Conservation (phyloP, 1,140 invertebrate genomes). For the Araneus ventricosus region DNA sequence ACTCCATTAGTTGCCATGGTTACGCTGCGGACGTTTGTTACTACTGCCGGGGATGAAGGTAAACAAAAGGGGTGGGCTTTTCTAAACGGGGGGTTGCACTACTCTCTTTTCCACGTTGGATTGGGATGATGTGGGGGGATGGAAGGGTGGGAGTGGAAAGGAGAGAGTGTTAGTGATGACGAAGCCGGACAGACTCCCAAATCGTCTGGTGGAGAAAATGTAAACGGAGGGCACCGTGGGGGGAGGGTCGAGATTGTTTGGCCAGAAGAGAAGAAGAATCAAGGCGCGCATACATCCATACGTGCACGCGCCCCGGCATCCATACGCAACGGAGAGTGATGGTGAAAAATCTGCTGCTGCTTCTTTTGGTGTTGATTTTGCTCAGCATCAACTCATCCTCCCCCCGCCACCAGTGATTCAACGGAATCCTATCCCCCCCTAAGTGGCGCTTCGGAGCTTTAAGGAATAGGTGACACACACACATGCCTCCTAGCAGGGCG, state of each 20-base stretch:
- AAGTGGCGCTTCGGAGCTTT: constrained; percentile 54
- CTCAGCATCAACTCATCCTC: constrained; percentile 31
- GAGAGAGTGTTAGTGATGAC: constrained; percentile 64
- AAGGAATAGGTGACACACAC: constrained; percentile 59
- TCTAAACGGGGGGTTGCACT: constrained; percentile 4
- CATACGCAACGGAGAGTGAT: constrained; percentile 60
- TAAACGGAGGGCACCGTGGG: constrained; percentile 41
- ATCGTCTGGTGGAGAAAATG: constrained; percentile 65
- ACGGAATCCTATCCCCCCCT: background rate
- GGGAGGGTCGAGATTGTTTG: constrained; percentile 46
- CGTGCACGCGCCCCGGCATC: constrained; percentile 43
- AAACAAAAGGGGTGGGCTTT: constrained; percentile 74
- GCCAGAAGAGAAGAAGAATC: constrained; percentile 68
- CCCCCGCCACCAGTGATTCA: background rate
- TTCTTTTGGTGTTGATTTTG: constrained; percentile 74
- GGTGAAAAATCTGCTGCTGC: constrained; percentile 69
- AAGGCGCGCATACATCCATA: constrained; percentile 63
- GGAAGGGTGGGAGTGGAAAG: background rate
- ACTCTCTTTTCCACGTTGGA: constrained; percentile 8
- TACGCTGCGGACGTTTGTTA: constrained; percentile 75
- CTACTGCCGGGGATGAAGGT: constrained; percentile 58
- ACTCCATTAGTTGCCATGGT: constrained; percentile 77
- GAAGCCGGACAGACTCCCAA: constrained; percentile 64
- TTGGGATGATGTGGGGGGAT: background rate
- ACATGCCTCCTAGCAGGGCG: background rate